Conservation (phyloP, 2,113 vertebrate species). For the Parus major region DNA sequence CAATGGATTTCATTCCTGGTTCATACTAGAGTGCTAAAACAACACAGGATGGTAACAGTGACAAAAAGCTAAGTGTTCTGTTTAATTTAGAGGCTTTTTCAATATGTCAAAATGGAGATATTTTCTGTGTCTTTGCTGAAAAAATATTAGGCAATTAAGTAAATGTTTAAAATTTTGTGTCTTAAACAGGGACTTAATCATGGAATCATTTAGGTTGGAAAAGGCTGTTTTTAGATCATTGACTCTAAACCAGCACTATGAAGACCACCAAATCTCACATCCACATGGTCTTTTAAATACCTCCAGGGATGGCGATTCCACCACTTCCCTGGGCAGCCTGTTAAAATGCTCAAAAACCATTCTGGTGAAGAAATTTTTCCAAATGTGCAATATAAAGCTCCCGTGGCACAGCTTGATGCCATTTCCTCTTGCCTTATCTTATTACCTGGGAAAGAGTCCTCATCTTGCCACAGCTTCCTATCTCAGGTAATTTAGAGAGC, state of each 20-base stretch:
- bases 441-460: neutral
- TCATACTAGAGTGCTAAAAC: neutral
- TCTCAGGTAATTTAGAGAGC: neutral
- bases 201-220: neutral
- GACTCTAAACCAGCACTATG: neutral
- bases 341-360: neutral
- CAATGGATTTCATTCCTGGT: constrained; percentile 35
- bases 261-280: neutral
- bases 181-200: neutral
- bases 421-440: neutral
- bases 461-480: neutral
- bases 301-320: neutral
- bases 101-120: neutral
- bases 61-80: neutral
- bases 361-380: neutral
- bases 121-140: neutral
- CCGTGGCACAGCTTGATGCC: neutral
- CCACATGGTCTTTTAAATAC: neutral
- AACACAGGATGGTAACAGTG: neutral
- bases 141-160: neutral
- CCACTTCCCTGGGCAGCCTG: neutral
- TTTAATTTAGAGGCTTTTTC: neutral
- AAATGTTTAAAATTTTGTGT: neutral
- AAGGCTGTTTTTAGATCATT: neutral
- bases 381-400: neutral